Base-by-base conservation (phyloP, 2,113 vertebrate genomes). In the Albula goreensis region DNA sequence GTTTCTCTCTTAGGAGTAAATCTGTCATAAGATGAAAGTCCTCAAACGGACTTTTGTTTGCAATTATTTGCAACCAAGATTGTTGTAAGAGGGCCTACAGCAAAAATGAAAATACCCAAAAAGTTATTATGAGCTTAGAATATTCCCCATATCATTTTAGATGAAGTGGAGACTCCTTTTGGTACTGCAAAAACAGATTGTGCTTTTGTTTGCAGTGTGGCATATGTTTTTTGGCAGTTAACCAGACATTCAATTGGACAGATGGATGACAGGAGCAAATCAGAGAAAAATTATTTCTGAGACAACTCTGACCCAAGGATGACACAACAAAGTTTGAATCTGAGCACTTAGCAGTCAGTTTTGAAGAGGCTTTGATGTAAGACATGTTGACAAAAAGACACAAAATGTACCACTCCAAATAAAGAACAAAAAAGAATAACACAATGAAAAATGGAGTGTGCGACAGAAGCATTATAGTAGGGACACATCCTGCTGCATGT, bases 351-450 rank as follows among this genome's bases (percentile, higher is more conserved):
- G 50, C 25, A 22, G 25, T 60, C 31, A 15, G 22, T 66, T 22
- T 19, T 66, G 31, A 41, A 41, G 31, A 41, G 31, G 31, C 31
- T 41, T 41, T 41, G 31, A 41, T 41, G 31, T 41, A 41, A 41
- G 31, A 41, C 31, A 41, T 41, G 31, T 41, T 41, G 31, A 1
- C 2, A 56, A 25, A 9, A 11, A 66, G 2, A n/a, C 19, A 70
- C 4, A 70, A 8, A 25, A n/a, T 22, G 31, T 41, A 41, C 31
- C 22, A 25, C 9, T 31, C 8, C n/a, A 41, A 41, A 74, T n/a
- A 74, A 74, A 86, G 86, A 84, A 83, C 74, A 86, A 85, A 51
- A 85, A 84, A 86, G 80, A 60, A 53, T 9, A 85, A 57, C 41
- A 88, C 83, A 87, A 86, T 77, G 85, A 86, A 86, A 81, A 41